Conservation (phyloP, 1,140 invertebrate genomes). For the Drosophila arizonae region DNA sequence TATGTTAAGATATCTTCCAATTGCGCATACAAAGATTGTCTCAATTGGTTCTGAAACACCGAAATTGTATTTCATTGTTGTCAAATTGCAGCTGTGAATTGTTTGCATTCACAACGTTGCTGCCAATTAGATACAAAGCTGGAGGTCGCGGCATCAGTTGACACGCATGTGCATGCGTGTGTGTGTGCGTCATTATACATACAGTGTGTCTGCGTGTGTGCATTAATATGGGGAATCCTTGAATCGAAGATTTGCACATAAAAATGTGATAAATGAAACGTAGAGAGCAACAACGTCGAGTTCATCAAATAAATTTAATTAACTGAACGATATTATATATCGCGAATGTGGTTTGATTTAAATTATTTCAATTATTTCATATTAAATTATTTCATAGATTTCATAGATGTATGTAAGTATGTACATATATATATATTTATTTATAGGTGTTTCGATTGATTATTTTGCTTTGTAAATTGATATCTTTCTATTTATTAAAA, state of each 20-base stretch:
- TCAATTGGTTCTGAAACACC: constrained; percentile 37
- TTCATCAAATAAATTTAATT: too few relatives aligned
- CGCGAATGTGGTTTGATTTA: too few relatives aligned
- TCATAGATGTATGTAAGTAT: background rate
- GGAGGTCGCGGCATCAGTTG: constrained; percentile 28
- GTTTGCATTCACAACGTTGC: constrained; percentile 28
- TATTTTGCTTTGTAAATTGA: background rate
- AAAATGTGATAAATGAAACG: background rate
- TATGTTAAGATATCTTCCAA: constrained; percentile 59
- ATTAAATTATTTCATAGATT: background rate
- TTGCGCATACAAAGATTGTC: constrained; percentile 46
- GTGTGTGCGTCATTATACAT: too few relatives aligned
- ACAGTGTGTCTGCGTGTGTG: background rate
- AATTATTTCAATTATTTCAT: too few relatives aligned
- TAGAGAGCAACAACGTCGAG: too few relatives aligned
- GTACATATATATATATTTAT: background rate
- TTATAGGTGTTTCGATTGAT: too few relatives aligned
- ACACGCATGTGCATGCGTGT: background rate
- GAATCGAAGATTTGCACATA: constrained; percentile 1
- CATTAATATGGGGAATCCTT: constrained; percentile 19
- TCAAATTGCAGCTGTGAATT: constrained; percentile 42
- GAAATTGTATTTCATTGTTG: constrained; percentile 28
- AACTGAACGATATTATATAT: too few relatives aligned
- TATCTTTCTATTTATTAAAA: too few relatives aligned
- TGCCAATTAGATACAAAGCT: constrained; percentile 39